phyloP scores from a whole-genome alignment of 2,888 invertebrate species.

The Lithophane semibrunnea region DNA sequence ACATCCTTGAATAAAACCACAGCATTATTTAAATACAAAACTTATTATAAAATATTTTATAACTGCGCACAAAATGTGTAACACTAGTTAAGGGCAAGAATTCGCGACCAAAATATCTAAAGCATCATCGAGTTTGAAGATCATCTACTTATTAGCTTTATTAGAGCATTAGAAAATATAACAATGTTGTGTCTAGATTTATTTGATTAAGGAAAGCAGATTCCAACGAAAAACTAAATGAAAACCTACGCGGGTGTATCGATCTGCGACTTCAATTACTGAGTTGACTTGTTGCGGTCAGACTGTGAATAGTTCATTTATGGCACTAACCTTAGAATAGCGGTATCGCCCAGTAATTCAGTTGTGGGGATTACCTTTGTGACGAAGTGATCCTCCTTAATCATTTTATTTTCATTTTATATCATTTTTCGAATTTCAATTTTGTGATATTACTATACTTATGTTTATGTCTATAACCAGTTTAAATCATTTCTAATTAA shows the following conservation, averaged over 20 bases:
- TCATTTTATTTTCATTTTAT: too few species aligned
- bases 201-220: background rate
- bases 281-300: background rate
- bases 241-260: background rate
- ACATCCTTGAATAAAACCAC: background rate
- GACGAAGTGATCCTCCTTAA: background rate
- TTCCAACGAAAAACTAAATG: background rate
- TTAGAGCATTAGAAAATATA: background rate
- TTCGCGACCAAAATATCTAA: conserved; percentile 7
- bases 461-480: too few species aligned
- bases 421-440: too few species aligned
- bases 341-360: background rate
- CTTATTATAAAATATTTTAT: conserved; percentile 36
- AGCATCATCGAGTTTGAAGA: conserved; percentile 19
- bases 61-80: conserved; percentile 40
- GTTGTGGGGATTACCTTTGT: background rate
- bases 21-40: conserved; percentile 15
- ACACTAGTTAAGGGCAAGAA: conserved; percentile 15
- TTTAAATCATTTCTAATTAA: too few species aligned
- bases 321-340: background rate
- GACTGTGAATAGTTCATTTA: background rate
- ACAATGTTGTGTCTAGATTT: background rate
- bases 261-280: background rate
- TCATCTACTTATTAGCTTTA: background rate
- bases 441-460: too few species aligned